phyloP scores from a whole-genome alignment of 2,888 invertebrate species.

The Adela reaumurella region DNA sequence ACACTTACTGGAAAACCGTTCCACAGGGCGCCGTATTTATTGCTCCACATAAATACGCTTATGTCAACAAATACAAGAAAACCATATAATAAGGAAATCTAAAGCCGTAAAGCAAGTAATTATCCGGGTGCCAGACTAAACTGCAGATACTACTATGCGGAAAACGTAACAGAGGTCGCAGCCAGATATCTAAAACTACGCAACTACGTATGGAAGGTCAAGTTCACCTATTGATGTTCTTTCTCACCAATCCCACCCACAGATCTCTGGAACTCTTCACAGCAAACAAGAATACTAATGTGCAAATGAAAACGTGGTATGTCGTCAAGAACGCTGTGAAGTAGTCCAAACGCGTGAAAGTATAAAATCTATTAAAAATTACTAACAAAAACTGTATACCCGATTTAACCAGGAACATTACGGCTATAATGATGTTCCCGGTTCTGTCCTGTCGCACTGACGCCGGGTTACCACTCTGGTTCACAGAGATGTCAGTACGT shows the following conservation, averaged over 20 bases:
- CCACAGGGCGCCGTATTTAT: too few species aligned
- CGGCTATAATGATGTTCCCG: neutral
- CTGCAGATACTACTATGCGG: too few species aligned
- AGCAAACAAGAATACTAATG: neutral
- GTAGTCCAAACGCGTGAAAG: neutral
- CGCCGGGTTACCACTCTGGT: neutral
- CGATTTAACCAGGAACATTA: neutral
- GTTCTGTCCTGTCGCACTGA: neutral
- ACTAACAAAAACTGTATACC: neutral
- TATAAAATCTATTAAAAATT: neutral
- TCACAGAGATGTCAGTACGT: neutral
- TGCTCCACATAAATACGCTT: too few species aligned
- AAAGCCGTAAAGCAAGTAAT: too few species aligned
- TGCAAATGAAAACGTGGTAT: neutral
- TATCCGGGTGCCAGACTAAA: too few species aligned
- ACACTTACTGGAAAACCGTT: too few species aligned
- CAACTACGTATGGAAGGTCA: too few species aligned
- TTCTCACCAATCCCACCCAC: neutral
- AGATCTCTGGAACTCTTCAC: neutral
- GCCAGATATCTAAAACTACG: too few species aligned
- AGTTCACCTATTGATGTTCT: neutral
- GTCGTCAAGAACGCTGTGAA: neutral
- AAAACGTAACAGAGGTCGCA: too few species aligned
- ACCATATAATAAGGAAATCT: too few species aligned
- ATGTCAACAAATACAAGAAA: too few species aligned